These are phyloP conservation scores for Brachionus paranguensis DNA, from an alignment of 1,140 invertebrate genomes.

Conservation along the genomic window DNA sequence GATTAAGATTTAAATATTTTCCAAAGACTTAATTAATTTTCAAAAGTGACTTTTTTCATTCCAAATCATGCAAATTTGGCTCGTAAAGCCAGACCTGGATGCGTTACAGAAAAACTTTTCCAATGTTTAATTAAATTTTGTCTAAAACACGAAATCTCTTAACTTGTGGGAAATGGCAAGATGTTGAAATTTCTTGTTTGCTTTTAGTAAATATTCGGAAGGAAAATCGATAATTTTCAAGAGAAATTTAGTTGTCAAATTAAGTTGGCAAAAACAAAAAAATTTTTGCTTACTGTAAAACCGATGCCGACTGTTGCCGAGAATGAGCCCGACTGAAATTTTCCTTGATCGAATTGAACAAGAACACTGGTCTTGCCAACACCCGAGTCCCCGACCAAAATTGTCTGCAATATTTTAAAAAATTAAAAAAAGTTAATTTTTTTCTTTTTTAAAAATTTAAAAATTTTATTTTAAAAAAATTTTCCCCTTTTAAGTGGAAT, in stretches of 20 bases:
- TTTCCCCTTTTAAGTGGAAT: too few species aligned
- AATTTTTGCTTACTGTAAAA: slow-evolving; percentile 65
- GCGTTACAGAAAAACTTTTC: not conserved
- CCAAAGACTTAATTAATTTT: not conserved
- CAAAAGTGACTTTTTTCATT: not conserved
- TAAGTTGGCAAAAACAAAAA: not conserved
- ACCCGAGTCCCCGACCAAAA: slow-evolving; percentile 82
- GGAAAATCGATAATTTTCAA: not conserved
- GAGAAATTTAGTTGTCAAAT: slow-evolving; percentile 9
- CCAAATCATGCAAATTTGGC: not conserved
- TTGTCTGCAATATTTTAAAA: slow-evolving; percentile 61
- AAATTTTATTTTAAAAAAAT: too few species aligned
- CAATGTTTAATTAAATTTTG: not conserved
- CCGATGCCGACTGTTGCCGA: slow-evolving; percentile 54
- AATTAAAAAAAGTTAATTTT: not conserved
- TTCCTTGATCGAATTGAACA: slow-evolving; percentile 84
- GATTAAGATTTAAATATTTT: not conserved
- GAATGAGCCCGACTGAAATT: slow-evolving; percentile 60
- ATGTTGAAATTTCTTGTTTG: not conserved
- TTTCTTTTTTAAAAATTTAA: not conserved
- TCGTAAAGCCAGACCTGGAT: not conserved
- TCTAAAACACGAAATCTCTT: not conserved
- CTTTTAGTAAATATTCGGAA: not conserved
- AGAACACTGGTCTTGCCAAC: slow-evolving; percentile 90
- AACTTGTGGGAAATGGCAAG: not conserved